Evolutionary conservation across 1,140 invertebrate species (phyloP), one percentile per base, ranked within the genome.

Genomic region (Wiebesia pumilae): DNA sequence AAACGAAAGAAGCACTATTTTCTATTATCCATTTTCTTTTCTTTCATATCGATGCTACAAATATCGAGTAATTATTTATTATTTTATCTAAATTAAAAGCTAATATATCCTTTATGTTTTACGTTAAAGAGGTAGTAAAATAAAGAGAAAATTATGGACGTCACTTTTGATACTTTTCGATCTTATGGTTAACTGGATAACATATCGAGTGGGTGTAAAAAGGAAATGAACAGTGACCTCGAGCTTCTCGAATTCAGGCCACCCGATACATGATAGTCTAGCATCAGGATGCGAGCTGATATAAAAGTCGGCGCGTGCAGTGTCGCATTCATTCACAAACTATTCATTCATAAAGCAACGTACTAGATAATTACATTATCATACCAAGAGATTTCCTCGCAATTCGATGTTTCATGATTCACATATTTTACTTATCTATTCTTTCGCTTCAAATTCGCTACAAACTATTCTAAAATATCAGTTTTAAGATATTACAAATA

Each of bases 141-240:
- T 6, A 33, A n/a, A 51, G 33, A 54, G 33, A 30, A 51, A 54
- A 35, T 51, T 27, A 40, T 58, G 51, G n/a, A 84, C 54, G 51
- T 81, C 1, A 75, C 43, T 86, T 75, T 86, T 62, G 30, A 40
- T 75, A 81, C 67, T 62, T 21, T 80, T 75, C 84, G 79, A 83
- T 65, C 75, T 79, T 82, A 43, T 71, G 75, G 81, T 43, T 87
- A 58, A 80, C 33, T 80, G 81, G 75, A 86, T 86, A 79, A 78
- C 81, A 43, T 51, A 43, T 38, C 80, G 77, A 87, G 91, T 92
- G 90, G 92, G 91, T 91, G 92, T 93, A 58, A 91, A 87, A 90
- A 93, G 93, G 92, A 91, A 93, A 90, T 90, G 92, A 90, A 89
- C 89, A 92, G 90, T 90, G 92, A 92, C 92, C 92, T 93, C 92